phyloP scores from a whole-genome alignment of 2,113 vertebrate genomes.

The Psilopogon haemacephalus region DNA sequence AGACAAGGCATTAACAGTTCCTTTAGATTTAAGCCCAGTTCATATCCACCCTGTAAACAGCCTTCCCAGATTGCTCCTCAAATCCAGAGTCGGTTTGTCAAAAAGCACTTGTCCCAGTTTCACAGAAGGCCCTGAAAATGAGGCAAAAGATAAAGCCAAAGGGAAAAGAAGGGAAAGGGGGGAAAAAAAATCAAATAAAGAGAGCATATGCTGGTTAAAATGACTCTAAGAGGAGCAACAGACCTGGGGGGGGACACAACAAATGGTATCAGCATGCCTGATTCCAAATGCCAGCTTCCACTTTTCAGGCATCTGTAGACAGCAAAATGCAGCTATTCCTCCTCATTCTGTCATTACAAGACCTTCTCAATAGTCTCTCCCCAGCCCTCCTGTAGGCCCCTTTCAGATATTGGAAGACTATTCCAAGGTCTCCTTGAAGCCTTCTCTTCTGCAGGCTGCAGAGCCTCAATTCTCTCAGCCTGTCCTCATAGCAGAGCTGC shows the following conservation, averaged over 20 bases:
- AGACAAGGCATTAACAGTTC: constrained; percentile 35
- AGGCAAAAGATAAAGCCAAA: constrained; percentile 20
- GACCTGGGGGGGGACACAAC: not conserved
- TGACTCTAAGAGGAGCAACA: not conserved
- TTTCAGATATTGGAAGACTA: no score
- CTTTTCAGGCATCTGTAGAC: not conserved
- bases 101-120: constrained; percentile 43
- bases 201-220: not conserved
- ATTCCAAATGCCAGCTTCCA: not conserved
- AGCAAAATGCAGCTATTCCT: not conserved
- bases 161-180: not conserved
- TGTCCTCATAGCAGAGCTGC: no score
- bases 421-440: no score
- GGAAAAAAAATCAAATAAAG: no score
- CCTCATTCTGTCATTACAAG: no score
- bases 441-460: no score
- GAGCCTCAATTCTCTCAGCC: no score
- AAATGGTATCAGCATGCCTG: not conserved
- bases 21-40: constrained; percentile 43
- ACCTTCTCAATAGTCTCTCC: no score
- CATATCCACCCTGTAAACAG: constrained; percentile 30
- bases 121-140: constrained; percentile 41
- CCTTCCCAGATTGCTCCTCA: constrained; percentile 39
- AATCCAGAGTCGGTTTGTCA: constrained; percentile 15
- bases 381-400: no score